phyloP scores from a whole-genome alignment of 2,113 vertebrate species.

The Carassius carassius region DNA sequence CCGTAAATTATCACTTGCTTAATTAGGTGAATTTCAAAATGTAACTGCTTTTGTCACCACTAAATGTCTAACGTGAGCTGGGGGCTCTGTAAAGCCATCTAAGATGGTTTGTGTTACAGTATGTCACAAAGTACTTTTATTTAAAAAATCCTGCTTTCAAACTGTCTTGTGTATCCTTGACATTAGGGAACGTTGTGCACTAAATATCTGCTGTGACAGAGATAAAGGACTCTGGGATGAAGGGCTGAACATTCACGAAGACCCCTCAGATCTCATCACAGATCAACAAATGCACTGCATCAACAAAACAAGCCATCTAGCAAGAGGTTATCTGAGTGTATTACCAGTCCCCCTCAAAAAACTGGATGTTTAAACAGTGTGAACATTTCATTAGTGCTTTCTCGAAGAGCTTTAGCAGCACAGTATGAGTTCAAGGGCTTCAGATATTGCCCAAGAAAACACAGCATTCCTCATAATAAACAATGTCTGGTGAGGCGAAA shows the following conservation, averaged over 20 bases:
- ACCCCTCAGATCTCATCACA: not conserved
- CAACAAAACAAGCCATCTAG: not conserved
- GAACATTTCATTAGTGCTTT: not conserved
- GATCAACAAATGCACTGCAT: not conserved
- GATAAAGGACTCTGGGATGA: not conserved
- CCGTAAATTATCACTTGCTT: too few species aligned
- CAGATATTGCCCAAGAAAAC: conserved; percentile 1
- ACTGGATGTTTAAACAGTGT: not conserved
- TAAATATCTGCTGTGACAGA: not conserved
- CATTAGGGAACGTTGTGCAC: not conserved
- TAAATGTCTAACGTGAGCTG: not conserved
- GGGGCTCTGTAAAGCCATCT: not conserved
- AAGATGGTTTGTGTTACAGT: not conserved
- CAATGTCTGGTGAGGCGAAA: conserved; percentile 18
- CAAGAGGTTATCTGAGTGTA: not conserved
- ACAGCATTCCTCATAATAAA: not conserved
- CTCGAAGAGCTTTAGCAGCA: not conserved
- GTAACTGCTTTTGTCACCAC: not conserved
- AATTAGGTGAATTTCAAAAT: not conserved
- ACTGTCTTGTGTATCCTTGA: not conserved
- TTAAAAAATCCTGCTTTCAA: not conserved
- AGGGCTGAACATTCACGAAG: not conserved
- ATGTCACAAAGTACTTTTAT: not conserved
- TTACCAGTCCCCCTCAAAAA: not conserved
- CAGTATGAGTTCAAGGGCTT: conserved; percentile 2